Base-by-base conservation (phyloP, 1,140 invertebrate species). In the Leptopilina clavipes region DNA sequence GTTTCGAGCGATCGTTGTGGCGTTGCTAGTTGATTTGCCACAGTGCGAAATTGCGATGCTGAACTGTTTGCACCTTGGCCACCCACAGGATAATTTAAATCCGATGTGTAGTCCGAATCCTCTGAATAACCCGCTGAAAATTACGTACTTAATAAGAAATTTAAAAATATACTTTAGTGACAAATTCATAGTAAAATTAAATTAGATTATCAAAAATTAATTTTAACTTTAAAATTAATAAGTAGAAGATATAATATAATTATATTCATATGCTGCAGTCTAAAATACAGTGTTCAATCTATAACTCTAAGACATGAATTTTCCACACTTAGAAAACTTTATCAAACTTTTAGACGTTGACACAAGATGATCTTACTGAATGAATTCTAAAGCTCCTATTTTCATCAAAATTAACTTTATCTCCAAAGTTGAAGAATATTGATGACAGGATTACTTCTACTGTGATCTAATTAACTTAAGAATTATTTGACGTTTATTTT, bases 31-130 rank as follows among this genome's bases (percentile, higher is more conserved):
- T 95, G 94, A 89, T 95, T 94, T 40, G 95, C 95, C 22, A 93
- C 94, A 25, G 92, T 92, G 71, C 94, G 92, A 87, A 96, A 97
- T 89, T 97, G 96, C 22, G 95, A 96, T 8, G 95, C 95, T 31
- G 95, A 96, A 84, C 95, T 96, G 89, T 97, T 97, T 70, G 96
- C 92, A 86, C 95, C 94, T 86, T 96, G 95, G 54, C 94, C 96
- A 44, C 84, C 87, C 76, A 98, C 94, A 52, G 97, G 97, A 91
- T 96, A 98, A 92, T 98, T 98, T 83, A 98, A 93, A 91, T 99
- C 98, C 74, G 96, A 97, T 40, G 97, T 99, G 90, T 99, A 99
- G 91, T 99, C 98, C 82, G 95, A 96, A 91, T 98, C 98, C 91
- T 99, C 98, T 22, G 97, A 98, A 89, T 98, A 96, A 70, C 97